Evolutionary conservation across 1,140 invertebrate genomes (phyloP).

Genomic region (Bradynema listronoti): DNA sequence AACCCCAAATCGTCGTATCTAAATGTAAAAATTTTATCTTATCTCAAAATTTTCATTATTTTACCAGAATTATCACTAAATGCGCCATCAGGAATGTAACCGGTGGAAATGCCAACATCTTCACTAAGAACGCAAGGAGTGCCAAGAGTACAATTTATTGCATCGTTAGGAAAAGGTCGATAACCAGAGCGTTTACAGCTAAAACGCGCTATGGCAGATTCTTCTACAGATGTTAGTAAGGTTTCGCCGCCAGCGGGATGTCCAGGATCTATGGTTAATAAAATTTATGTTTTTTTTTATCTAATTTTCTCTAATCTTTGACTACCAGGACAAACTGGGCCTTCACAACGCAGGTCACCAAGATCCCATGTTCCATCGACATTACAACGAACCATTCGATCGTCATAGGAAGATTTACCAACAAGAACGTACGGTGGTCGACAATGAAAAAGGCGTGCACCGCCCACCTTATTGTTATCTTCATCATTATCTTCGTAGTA

Average conservation of each 20-base stretch:
- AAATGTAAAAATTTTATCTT: conserved; percentile 15
- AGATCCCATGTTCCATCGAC: conserved; percentile 91
- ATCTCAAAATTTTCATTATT: conserved; percentile 37
- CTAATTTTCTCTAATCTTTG: too few relatives aligned
- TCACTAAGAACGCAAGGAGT: conserved; percentile 86
- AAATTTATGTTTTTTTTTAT: too few relatives aligned
- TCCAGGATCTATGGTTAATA: conserved; percentile 80
- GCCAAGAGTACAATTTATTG: conserved; percentile 80
- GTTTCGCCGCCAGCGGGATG: conserved; percentile 82
- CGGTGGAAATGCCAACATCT: conserved; percentile 81
- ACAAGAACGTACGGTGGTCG: conserved; percentile 88
- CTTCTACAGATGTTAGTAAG: conserved; percentile 81
- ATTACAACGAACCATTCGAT: conserved; percentile 83
- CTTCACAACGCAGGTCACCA: conserved; percentile 83
- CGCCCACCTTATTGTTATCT: conserved; percentile 70
- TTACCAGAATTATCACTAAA: conserved; percentile 87
- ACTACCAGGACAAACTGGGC: conserved; percentile 31
- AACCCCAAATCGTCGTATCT: conserved; percentile 47
- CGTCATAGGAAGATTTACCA: conserved; percentile 79
- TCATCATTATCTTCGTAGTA: conserved; percentile 74
- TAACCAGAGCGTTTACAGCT: conserved; percentile 82
- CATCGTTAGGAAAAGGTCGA: conserved; percentile 78
- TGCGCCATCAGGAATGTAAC: conserved; percentile 83
- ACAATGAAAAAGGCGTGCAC: conserved; percentile 83
- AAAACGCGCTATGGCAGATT: conserved; percentile 78